phyloP scores from a whole-genome alignment of 2,888 invertebrate genomes.

The Zelleria hepariella region DNA sequence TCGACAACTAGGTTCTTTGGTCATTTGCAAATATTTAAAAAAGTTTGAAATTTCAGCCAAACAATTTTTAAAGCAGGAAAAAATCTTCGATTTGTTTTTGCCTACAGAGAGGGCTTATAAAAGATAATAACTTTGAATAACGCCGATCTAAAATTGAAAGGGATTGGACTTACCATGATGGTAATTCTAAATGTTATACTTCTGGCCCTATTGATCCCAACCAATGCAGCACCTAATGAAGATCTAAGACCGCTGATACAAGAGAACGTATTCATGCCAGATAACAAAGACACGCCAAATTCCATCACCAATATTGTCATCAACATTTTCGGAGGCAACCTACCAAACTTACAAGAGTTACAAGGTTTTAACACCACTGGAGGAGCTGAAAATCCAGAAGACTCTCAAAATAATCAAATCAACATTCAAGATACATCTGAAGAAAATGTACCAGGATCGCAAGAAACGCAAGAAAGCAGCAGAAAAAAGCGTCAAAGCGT shows the following conservation, averaged over 20 bases:
- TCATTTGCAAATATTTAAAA: too few relatives aligned
- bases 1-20: background rate
- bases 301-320: background rate
- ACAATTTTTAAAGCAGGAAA: too few relatives aligned
- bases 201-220: background rate
- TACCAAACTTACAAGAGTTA: background rate
- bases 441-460: background rate
- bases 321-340: background rate
- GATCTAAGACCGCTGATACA: background rate
- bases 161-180: too few relatives aligned
- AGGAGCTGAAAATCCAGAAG: background rate
- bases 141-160: too few relatives aligned
- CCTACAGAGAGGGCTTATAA: too few relatives aligned
- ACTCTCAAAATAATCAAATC: background rate
- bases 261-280: background rate
- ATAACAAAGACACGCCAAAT: background rate
- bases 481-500: background rate
- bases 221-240: background rate
- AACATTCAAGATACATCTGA: background rate
- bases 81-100: too few relatives aligned
- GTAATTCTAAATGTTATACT: too few relatives aligned
- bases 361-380: background rate
- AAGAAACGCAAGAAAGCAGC: background rate
- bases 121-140: too few relatives aligned
- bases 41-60: too few relatives aligned